These are phyloP conservation scores for Cotesia vestalis DNA, from an alignment of 1,140 invertebrate genomes.

Conservation along the genomic window DNA sequence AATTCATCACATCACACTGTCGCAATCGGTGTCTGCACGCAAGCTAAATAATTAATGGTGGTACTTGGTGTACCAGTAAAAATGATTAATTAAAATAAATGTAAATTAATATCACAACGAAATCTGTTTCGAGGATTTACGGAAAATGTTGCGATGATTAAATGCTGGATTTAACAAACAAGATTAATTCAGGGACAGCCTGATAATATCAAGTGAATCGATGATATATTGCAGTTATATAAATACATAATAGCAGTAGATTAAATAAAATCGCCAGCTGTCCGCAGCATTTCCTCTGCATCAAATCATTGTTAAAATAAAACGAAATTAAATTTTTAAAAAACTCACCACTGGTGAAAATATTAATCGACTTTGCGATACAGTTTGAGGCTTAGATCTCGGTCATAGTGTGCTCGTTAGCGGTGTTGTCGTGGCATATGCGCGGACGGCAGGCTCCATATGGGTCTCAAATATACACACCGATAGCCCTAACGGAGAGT, in stretches of 20 bases:
- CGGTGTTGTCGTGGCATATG: slow-evolving; percentile 66
- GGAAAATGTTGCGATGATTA: slow-evolving; percentile 64
- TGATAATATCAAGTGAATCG: slow-evolving; percentile 65
- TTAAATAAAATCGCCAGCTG: slow-evolving; percentile 61
- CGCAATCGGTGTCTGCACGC: no score
- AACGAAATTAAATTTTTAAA: background rate
- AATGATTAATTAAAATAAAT: slow-evolving; percentile 23
- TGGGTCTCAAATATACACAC: slow-evolving; percentile 55
- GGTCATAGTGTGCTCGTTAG: slow-evolving; percentile 61
- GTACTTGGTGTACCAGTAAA: background rate
- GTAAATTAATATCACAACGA: slow-evolving; percentile 34
- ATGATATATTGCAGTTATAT: slow-evolving; percentile 39
- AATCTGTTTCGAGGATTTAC: slow-evolving; percentile 60
- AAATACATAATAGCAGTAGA: slow-evolving; percentile 51
- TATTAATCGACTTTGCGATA: slow-evolving; percentile 23
- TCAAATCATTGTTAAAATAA: background rate
- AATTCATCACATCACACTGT: no score
- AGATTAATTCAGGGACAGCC: slow-evolving; percentile 62
- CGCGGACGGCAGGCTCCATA: slow-evolving; percentile 64
- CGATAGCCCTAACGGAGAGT: slow-evolving; percentile 42
- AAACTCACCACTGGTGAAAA: background rate
- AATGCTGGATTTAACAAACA: slow-evolving; percentile 63
- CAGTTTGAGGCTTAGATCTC: slow-evolving; percentile 14
- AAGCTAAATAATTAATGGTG: background rate
- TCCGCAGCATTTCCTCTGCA: no score